Evolutionary conservation across 2,113 vertebrate species (phyloP).

Genomic region (Ammospiza nelsoni): DNA sequence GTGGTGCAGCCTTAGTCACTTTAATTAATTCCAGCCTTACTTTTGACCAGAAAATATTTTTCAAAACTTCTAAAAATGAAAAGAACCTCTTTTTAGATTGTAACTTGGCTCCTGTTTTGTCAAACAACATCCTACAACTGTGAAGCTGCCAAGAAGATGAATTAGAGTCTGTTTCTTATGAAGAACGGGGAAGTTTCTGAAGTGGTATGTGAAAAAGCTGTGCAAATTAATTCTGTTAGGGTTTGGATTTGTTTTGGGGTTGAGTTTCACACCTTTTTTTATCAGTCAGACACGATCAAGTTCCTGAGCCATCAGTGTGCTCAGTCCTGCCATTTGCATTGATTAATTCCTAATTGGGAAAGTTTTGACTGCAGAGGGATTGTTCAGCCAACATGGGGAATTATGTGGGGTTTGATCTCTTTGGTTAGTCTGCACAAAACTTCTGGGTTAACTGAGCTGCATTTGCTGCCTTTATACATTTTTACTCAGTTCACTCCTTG

Average conservation of each 20-base stretch:
- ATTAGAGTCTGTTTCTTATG: conserved; percentile 4
- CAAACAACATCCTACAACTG: neutral
- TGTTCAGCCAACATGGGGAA: neutral
- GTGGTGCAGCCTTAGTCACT: neutral
- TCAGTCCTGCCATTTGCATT: neutral
- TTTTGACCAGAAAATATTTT: conserved; percentile 19
- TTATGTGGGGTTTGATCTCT: neutral
- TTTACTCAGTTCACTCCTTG: neutral
- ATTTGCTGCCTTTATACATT: neutral
- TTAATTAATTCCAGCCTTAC: neutral
- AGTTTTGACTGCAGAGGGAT: neutral
- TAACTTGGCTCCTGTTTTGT: neutral
- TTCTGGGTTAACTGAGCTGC: neutral
- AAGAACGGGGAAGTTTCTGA: neutral
- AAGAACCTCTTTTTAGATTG: neutral
- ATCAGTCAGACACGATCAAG: neutral
- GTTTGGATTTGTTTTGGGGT: neutral
- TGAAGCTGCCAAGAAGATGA: neutral
- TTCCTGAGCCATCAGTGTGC: neutral
- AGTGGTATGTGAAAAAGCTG: neutral
- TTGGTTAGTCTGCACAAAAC: neutral
- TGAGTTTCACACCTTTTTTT: neutral
- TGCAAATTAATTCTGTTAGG: neutral
- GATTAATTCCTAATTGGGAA: neutral
- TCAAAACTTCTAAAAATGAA: conserved; percentile 20